Conservation (phyloP, 2,888 invertebrate species). For the Amphipoea lucens region DNA sequence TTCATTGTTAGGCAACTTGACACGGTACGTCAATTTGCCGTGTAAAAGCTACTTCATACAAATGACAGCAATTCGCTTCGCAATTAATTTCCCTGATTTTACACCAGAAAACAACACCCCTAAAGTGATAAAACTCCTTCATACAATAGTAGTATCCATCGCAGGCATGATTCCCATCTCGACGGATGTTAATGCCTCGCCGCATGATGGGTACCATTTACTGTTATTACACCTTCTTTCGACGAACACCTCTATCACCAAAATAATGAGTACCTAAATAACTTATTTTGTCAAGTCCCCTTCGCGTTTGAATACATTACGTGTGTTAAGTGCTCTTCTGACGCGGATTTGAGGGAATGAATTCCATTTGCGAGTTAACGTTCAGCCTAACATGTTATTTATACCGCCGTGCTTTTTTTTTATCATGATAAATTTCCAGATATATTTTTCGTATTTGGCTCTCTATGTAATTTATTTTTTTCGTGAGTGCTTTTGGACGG, state of each 20-base stretch:
- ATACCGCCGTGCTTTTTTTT: slow-evolving; percentile 52
- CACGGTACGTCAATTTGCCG: too few relatives aligned
- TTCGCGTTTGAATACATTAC: slow-evolving; percentile 71
- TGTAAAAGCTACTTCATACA: neutral
- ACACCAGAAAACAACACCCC: neutral
- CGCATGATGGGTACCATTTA: slow-evolving; percentile 81
- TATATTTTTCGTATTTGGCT: slow-evolving; percentile 30
- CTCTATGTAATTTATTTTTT: neutral
- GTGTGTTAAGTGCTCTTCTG: slow-evolving; percentile 66
- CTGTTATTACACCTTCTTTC: slow-evolving; percentile 82
- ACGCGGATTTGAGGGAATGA: slow-evolving; percentile 64
- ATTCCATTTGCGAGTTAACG: slow-evolving; percentile 66
- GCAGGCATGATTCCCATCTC: slow-evolving; percentile 73
- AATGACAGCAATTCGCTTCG: neutral
- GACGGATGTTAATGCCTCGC: slow-evolving; percentile 81
- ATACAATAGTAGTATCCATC: slow-evolving; percentile 66
- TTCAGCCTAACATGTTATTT: slow-evolving; percentile 60
- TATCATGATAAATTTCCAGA: slow-evolving; percentile 34
- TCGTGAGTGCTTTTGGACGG: slow-evolving; percentile 2
- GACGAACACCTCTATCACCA: slow-evolving; percentile 80
- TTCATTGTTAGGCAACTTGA: neutral
- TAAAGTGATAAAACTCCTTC: slow-evolving; percentile 49
- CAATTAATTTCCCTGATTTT: neutral
- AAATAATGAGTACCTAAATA: slow-evolving; percentile 83
- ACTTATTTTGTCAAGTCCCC: slow-evolving; percentile 80